Percentiles rank a stretch among this genome's conserved stretches.
These are phyloP conservation scores for Zosterops pallidus DNA, from an alignment of 2,113 vertebrate genomes.

Conservation along the genomic window DNA sequence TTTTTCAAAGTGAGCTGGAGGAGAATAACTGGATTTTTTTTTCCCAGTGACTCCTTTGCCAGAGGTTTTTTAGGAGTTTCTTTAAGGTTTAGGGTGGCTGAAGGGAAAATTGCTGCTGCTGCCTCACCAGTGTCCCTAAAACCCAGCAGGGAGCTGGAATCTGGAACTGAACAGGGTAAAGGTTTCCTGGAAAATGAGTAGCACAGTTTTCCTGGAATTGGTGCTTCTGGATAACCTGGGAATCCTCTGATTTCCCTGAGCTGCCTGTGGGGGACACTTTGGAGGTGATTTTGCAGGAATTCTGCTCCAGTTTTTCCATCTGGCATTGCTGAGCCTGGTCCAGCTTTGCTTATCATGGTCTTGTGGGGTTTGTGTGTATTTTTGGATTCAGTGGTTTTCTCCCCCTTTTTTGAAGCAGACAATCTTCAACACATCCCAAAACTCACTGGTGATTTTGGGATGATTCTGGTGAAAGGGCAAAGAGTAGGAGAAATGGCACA, in stretches of 20 bases:
- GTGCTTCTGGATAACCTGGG: not conserved
- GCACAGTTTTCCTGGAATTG: not conserved
- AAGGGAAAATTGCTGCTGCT: not conserved
- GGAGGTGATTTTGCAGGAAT: not conserved
- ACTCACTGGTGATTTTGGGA: not conserved
- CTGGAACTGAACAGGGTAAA: not conserved
- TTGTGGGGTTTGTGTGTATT: not conserved
- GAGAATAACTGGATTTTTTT: not conserved
- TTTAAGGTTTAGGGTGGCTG: not conserved
- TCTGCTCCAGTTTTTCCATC: not conserved
- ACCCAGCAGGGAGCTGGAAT: no score
- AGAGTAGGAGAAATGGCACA: not conserved
- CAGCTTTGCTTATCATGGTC: slow-evolving; percentile 6
- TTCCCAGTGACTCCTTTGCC: not conserved
- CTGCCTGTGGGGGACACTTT: fast-evolving
- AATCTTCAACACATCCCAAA: not conserved
- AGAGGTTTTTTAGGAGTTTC: not conserved
- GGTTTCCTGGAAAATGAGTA: not conserved
- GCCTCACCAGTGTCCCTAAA: not conserved
- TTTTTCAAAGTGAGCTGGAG: not conserved
- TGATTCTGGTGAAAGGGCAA: not conserved
- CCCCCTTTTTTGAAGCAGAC: not conserved
- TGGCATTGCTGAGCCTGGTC: slow-evolving; percentile 43
- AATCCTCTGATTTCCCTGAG: not conserved
- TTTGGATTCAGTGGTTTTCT: not conserved